phyloP scores from a whole-genome alignment of 2,797 vertebrate genomes.

The Erethizon dorsatum region DNA sequence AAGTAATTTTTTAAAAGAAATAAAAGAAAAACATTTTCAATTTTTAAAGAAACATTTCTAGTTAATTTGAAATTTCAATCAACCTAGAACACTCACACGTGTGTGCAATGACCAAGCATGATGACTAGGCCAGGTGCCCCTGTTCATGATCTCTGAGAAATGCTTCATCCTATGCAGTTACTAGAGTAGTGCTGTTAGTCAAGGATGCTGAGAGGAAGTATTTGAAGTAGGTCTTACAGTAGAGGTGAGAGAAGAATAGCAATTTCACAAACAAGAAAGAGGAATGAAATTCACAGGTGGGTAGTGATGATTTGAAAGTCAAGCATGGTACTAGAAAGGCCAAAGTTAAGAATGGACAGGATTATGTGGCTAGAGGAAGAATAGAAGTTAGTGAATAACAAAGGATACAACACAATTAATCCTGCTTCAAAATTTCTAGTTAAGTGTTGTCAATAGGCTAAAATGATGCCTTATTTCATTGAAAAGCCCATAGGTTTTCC shows the following conservation, averaged over 20 bases:
- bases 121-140: neutral
- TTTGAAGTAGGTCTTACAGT: neutral
- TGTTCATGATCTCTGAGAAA: neutral
- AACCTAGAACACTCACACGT: neutral
- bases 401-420: constrained; percentile 1
- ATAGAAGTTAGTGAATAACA: neutral
- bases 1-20: constrained; percentile 9
- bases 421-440: neutral
- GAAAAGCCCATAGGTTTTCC: neutral
- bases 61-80: neutral
- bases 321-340: constrained; percentile 19
- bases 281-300: neutral
- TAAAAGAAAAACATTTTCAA: neutral
- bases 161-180: neutral
- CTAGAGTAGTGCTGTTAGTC: neutral
- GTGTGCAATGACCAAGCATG: neutral
- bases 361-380: neutral
- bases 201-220: neutral
- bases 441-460: neutral
- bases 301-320: neutral
- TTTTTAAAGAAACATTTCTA: neutral
- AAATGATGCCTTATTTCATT: constrained; percentile 25
- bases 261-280: neutral
- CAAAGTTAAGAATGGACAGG: neutral
- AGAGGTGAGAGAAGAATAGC: neutral